Evolutionary conservation across 2,888 invertebrate genomes (phyloP), one percentile per base, ranked within the genome.

Genomic region (Trisateles emortualis): DNA sequence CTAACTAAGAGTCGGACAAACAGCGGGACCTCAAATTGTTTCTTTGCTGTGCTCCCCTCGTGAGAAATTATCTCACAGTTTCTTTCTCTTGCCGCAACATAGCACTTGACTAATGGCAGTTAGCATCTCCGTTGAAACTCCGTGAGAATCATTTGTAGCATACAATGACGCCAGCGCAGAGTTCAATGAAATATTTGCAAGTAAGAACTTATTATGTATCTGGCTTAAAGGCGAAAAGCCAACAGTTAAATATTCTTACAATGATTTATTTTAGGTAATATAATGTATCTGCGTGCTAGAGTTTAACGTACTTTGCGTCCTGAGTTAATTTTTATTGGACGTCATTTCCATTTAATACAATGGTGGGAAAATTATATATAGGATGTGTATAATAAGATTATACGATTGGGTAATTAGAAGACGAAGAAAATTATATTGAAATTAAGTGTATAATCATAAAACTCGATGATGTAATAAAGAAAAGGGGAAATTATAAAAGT

Each of bases 11-110:
- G 68, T 68, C 76, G 73, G 74, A 74, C 72, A 79, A 83, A 73
- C 83, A 86, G 85, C 82, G 78, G 84, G 84, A 72, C 68, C 67
- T 49, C 69, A 63, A 64, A 59, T 68, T 60, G 71, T 76, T 84
- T 82, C 80, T 83, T 70, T 68, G 74, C 72, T 72, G 19, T 75
- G 69, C 64, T 66, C 51, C 61, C 51, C 68, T 72, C 83, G 84
- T 88, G 88, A 84, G 88, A 88, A 89, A 78, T 68, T 64, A 68
- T 83, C 80, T 73, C 80, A 81, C 79, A 72, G 73, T 80, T 87
- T 84, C 82, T 86, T 87, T 83, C 71, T 74, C 60, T 79, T 74
- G 79, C 70, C 70, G 73, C 77, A 74, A 79, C 73, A 76, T 72
- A 76, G 63, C 71, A 75, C 71, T 84, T 83, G 75, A 84, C 68